Percentiles rank a stretch among this genome's conserved stretches.
These are phyloP conservation scores for Andrena fulva DNA, from an alignment of 2,888 invertebrate species.

Conservation along the genomic window DNA sequence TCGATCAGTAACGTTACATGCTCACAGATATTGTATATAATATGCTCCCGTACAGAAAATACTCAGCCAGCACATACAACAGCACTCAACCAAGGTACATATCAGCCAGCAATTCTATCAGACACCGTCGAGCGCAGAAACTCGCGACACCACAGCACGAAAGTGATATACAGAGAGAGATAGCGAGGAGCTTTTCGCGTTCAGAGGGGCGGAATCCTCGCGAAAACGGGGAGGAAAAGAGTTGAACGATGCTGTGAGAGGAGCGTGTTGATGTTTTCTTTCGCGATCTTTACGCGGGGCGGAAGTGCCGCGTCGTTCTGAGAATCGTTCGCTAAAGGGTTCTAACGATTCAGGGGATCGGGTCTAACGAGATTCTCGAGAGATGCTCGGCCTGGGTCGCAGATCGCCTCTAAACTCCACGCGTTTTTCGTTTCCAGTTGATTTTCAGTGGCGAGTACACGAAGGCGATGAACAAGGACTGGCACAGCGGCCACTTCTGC, in stretches of 20 bases:
- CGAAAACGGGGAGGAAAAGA: background rate
- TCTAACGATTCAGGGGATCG: constrained; percentile 27
- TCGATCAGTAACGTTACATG: constrained; percentile 23
- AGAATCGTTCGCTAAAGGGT: constrained; percentile 5
- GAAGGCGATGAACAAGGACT: constrained; percentile 99
- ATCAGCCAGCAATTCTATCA: constrained; percentile 66
- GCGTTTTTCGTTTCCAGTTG: constrained; percentile 89
- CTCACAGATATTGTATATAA: constrained; percentile 30
- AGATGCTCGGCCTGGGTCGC: background rate
- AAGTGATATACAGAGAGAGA: constrained; percentile 45
- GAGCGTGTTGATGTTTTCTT: constrained; percentile 23
- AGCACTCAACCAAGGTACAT: constrained; percentile 84
- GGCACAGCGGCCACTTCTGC: constrained; percentile 99
- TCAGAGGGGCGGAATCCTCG: background rate
- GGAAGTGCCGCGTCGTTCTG: background rate
- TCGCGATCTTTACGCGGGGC: background rate
- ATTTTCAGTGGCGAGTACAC: constrained; percentile 99
- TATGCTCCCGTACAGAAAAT: constrained; percentile 75
- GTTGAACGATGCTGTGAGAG: constrained; percentile 32
- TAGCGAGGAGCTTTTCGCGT: constrained; percentile 50
- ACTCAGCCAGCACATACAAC: constrained; percentile 85
- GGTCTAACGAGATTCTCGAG: constrained; percentile 34
- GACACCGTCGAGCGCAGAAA: constrained; percentile 49
- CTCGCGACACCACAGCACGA: constrained; percentile 38
- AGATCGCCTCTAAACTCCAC: constrained; percentile 38